Evolutionary conservation across 2,113 vertebrate genomes (phyloP).

Genomic region (Leuciscus idus): DNA sequence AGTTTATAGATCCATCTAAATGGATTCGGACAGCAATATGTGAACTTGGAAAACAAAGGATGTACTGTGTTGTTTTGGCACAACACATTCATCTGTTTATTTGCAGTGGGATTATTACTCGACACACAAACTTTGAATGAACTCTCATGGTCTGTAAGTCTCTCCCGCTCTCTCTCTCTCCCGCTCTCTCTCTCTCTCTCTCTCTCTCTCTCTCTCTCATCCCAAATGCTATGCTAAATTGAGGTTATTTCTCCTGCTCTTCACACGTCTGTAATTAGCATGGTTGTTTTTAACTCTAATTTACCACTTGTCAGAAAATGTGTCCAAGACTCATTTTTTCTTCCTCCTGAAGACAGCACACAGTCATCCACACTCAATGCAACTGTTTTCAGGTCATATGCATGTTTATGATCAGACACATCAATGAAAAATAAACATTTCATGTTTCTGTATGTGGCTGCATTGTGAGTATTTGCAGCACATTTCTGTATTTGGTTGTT

Average conservation of each 20-base stretch:
- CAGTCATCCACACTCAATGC: background rate
- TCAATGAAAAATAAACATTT: background rate
- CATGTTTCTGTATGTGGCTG: too few species aligned
- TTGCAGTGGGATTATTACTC: background rate
- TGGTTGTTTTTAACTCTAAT: slow-evolving; percentile 47
- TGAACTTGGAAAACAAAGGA: background rate
- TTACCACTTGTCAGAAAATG: slow-evolving; percentile 42
- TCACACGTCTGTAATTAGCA: slow-evolving; percentile 57
- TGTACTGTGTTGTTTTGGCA: background rate
- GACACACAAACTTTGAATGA: background rate
- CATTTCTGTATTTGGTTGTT: too few species aligned
- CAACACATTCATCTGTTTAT: background rate
- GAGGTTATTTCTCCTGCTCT: slow-evolving; percentile 40
- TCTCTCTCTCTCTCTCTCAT: background rate
- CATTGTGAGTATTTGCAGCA: too few species aligned
- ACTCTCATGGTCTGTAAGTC: background rate
- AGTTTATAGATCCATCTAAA: background rate
- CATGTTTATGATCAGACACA: background rate
- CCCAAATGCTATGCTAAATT: slow-evolving; percentile 51
- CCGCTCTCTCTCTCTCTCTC: background rate
- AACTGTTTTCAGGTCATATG: background rate
- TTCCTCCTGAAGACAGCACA: background rate
- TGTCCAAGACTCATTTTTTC: background rate
- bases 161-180: background rate
- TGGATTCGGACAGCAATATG: background rate